These are phyloP conservation scores for Microtus montanus DNA, from an alignment of 2,113 vertebrate species.

Conservation along the genomic window DNA sequence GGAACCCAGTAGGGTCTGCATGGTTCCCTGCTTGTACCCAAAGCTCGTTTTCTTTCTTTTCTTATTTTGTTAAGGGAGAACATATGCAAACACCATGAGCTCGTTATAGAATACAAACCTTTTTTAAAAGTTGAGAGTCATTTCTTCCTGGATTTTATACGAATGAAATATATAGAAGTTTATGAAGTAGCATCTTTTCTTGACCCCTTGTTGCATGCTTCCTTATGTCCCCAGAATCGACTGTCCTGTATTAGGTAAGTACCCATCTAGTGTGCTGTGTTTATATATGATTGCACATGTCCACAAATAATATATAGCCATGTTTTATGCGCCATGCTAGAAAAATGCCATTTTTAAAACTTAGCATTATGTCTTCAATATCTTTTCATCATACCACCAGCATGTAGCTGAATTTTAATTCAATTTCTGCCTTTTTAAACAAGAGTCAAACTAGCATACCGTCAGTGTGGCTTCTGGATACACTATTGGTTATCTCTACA, in stretches of 20 bases:
- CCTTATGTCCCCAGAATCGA: neutral
- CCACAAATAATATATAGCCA: neutral
- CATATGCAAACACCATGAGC: neutral
- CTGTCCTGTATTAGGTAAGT: neutral
- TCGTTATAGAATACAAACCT: conserved; percentile 3
- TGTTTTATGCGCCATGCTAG: neutral
- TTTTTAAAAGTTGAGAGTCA: neutral
- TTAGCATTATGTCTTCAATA: neutral
- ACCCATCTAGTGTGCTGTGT: neutral
- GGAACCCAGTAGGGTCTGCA: accelerated
- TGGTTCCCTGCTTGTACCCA: neutral
- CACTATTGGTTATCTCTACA: neutral
- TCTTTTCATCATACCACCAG: neutral
- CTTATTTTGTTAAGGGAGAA: conserved; percentile 1
- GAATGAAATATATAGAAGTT: neutral
- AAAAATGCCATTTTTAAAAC: conserved; percentile 6
- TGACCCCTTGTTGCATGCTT: neutral
- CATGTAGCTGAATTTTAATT: neutral
- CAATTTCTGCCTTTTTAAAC: conserved; percentile 23
- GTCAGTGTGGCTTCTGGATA: neutral
- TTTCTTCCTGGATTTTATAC: neutral
- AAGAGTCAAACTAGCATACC: neutral
- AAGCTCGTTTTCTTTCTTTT: neutral
- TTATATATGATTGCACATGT: neutral
- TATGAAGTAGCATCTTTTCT: neutral